These are phyloP conservation scores for Orthosia incerta DNA, from an alignment of 2,888 invertebrate genomes.

Conservation along the genomic window DNA sequence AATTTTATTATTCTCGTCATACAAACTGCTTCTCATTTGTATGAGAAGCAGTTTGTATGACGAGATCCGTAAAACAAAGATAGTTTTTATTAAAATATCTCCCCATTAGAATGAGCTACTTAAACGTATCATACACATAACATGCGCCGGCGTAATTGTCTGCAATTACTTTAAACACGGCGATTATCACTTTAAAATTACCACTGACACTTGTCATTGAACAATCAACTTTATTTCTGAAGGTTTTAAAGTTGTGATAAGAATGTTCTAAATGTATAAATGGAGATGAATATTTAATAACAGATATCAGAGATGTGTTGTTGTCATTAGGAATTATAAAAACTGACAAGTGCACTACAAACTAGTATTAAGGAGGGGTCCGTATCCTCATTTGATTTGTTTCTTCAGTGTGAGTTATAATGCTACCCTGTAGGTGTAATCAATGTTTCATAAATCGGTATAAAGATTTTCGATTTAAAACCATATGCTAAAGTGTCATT, in stretches of 20 bases:
- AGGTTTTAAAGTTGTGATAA: not conserved
- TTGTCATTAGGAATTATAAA: slow-evolving; percentile 35
- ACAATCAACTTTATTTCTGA: slow-evolving; percentile 1
- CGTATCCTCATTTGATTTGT: not conserved
- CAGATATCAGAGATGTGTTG: slow-evolving; percentile 25
- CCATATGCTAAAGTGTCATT: too few relatives aligned
- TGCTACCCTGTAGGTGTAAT: too few relatives aligned
- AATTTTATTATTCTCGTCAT: slow-evolving; percentile 21
- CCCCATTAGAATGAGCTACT: slow-evolving; percentile 17
- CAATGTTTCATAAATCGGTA: too few relatives aligned
- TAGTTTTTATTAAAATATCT: slow-evolving; percentile 15
- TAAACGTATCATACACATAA: slow-evolving; percentile 52
- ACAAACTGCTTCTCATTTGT: slow-evolving; percentile 38
- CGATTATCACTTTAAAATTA: slow-evolving; percentile 49
- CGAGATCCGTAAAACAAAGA: slow-evolving; percentile 1
- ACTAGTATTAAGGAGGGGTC: not conserved
- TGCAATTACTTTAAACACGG: slow-evolving; percentile 52
- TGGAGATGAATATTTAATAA: slow-evolving; percentile 42
- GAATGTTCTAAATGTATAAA: not conserved
- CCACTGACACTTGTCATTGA: slow-evolving; percentile 6
- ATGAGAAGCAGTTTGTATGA: too few relatives aligned
- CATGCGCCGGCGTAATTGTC: slow-evolving; percentile 26
- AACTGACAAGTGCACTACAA: not conserved
- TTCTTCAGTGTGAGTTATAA: too few relatives aligned
- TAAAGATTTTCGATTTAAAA: too few relatives aligned